phyloP scores from a whole-genome alignment of 2,797 vertebrate species.

The Sphenodon punctatus region DNA sequence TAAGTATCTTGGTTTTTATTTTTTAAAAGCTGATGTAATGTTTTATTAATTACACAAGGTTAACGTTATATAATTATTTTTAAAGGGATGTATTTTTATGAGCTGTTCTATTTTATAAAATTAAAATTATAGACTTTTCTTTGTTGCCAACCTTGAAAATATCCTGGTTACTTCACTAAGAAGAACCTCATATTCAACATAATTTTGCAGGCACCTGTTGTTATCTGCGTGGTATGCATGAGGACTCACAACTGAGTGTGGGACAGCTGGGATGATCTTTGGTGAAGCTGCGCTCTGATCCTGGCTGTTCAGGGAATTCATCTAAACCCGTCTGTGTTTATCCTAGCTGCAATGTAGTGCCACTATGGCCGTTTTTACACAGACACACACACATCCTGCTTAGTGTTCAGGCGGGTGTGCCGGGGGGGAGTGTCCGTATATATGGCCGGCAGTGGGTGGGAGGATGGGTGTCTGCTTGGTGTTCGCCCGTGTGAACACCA shows the following conservation, averaged over 20 bases:
- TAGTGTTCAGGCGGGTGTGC: no score
- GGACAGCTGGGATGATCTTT: no score
- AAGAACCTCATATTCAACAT: background rate
- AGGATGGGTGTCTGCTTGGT: no score
- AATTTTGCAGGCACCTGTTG: background rate
- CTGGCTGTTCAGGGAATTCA: background rate
- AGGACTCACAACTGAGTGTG: background rate
- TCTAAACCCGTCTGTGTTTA: background rate
- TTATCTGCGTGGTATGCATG: background rate
- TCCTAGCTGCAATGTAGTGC: no score
- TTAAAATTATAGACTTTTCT: no score
- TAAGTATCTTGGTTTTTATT: background rate
- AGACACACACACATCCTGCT: no score
- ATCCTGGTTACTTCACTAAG: background rate
- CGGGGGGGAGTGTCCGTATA: no score
- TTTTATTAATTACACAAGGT: background rate
- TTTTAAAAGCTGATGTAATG: background rate
- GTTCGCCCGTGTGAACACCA: no score
- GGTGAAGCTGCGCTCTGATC: background rate
- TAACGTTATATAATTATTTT: background rate
- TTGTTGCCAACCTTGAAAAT: conserved; percentile 32
- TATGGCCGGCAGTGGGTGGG: no score
- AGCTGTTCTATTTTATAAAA: no score
- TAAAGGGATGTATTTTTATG: background rate
- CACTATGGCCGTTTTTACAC: no score